Conservation (phyloP, 2,797 vertebrate species). For the Cephalopachus bancanus region DNA sequence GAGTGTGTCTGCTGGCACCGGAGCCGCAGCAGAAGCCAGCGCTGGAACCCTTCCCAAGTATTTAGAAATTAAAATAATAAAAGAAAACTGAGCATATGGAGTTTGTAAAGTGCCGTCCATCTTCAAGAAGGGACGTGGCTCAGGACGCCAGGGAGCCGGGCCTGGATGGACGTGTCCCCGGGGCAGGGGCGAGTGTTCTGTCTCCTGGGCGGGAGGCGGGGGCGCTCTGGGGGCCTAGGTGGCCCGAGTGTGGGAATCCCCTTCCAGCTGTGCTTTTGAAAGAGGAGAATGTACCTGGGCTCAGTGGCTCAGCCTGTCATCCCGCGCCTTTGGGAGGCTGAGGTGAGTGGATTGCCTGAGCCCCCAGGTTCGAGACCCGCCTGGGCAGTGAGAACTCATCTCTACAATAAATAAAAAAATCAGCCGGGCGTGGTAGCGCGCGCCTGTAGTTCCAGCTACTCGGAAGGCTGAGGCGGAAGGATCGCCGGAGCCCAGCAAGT, state of each 20-base stretch:
- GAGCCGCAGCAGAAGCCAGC: conserved; percentile 75
- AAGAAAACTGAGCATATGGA: conserved; percentile 85
- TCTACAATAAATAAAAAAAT: too few relatives aligned
- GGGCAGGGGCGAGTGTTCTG: accelerated
- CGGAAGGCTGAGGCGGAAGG: too few relatives aligned
- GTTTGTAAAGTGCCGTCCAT: conserved; percentile 72
- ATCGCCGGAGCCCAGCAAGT: too few relatives aligned
- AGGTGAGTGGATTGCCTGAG: too few relatives aligned
- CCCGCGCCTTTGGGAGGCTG: too few relatives aligned
- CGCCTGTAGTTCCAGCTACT: too few relatives aligned
- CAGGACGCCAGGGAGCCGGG: neutral
- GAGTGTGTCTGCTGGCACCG: conserved; percentile 82
- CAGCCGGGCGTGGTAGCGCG: too few relatives aligned
- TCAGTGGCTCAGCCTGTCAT: too few relatives aligned
- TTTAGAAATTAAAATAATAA: conserved; percentile 87
- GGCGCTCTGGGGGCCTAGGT: neutral
- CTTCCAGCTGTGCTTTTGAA: neutral
- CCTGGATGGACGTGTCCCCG: accelerated
- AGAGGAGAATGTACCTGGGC: neutral
- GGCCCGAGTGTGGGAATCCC: neutral
- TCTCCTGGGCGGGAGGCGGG: accelerated
- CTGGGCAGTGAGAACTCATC: too few relatives aligned
- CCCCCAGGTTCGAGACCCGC: too few relatives aligned
- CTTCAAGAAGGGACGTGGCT: conserved; percentile 70
- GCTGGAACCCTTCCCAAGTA: conserved; percentile 86